Conservation (phyloP, 2,888 invertebrate species). For the Clitarchus hookeri region DNA sequence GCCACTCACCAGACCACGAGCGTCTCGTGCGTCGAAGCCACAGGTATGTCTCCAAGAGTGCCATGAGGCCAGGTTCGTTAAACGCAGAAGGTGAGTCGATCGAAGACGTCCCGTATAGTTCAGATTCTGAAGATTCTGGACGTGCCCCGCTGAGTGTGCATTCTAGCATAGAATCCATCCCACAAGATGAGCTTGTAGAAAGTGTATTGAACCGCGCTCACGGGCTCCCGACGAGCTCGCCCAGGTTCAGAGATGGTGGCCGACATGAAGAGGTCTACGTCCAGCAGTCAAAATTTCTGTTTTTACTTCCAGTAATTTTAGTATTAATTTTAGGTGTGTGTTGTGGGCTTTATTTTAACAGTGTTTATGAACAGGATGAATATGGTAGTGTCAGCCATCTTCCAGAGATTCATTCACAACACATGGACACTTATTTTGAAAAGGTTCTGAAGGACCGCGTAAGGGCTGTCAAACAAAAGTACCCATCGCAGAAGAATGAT, state of each 20-base stretch:
- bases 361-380: not conserved
- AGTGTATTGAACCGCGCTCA: not conserved
- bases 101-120: not conserved
- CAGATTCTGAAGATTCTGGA: not conserved
- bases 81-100: not conserved
- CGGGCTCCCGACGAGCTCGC: not conserved
- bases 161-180: no score
- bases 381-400: not conserved
- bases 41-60: not conserved
- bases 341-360: no score
- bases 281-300: no score
- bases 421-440: not conserved
- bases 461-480: slow-evolving; percentile 5
- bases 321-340: no score
- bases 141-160: not conserved
- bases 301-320: no score
- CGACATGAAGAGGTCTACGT: no score
- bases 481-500: slow-evolving; percentile 7
- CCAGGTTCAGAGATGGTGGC: no score
- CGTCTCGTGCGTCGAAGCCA: not conserved
- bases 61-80: no score
- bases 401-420: not conserved
- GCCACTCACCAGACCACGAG: not conserved
- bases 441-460: not conserved
- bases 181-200: not conserved